Evolutionary conservation across 1,140 invertebrate genomes (phyloP).

Genomic region (Drosophila auraria): DNA sequence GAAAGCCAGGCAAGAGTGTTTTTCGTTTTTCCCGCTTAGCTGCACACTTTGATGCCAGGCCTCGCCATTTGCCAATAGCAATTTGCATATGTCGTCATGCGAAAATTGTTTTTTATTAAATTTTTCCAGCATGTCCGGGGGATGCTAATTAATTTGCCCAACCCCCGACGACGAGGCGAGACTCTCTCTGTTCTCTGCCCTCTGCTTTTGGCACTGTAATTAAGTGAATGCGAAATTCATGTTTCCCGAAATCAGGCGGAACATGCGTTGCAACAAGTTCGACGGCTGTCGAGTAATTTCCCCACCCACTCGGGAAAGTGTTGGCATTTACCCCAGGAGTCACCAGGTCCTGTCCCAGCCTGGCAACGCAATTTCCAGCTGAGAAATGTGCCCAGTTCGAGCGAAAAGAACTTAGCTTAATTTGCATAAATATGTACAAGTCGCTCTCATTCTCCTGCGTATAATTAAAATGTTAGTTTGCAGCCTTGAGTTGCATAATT

Average conservation of each 20-base stretch:
- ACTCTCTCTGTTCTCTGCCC: neutral
- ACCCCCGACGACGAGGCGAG: neutral
- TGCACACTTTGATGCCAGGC: conserved; percentile 69
- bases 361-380: conserved; percentile 40
- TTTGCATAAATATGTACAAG: conserved; percentile 74
- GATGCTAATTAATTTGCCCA: conserved; percentile 71
- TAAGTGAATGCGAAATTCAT: conserved; percentile 81
- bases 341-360: conserved; percentile 6
- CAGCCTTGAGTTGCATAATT: conserved; percentile 35
- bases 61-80: conserved; percentile 36
- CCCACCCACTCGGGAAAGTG: conserved; percentile 45
- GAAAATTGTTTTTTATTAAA: conserved; percentile 76
- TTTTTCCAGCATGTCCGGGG: conserved; percentile 38
- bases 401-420: conserved; percentile 56
- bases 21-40: conserved; percentile 53
- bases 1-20: neutral
- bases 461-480: conserved; percentile 68
- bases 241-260: conserved; percentile 67
- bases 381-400: conserved; percentile 47
- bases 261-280: conserved; percentile 79
- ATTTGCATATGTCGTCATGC: conserved; percentile 82
- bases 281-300: conserved; percentile 68
- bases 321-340: conserved; percentile 56
- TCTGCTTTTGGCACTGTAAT: conserved; percentile 53
- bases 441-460: conserved; percentile 26